Evolutionary conservation across 1,140 invertebrate species (phyloP), one percentile per base, ranked within the genome.

Genomic region (Rhagoletis zephyria): DNA sequence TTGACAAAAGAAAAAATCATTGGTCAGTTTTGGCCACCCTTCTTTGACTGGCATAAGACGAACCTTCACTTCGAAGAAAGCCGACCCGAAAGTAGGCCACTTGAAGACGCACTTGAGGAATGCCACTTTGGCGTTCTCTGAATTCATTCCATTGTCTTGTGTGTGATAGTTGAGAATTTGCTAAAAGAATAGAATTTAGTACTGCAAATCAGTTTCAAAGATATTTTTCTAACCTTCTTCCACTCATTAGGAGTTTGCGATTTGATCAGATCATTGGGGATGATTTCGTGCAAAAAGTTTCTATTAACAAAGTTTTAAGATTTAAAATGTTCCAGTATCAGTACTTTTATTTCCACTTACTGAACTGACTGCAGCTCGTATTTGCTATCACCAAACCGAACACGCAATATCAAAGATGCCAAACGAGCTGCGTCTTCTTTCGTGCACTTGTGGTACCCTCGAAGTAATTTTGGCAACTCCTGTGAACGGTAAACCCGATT

Each of bases 21-120:
- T n/a, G n/a, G n/a, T n/a, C n/a, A n/a, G n/a, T n/a, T n/a, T n/a
- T n/a, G n/a, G n/a, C n/a, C n/a, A n/a, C n/a, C n/a, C n/a, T n/a
- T n/a, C n/a, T n/a, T n/a, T n/a, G n/a, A n/a, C n/a, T n/a, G n/a
- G n/a, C n/a, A n/a, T n/a, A n/a, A n/a, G n/a, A n/a, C n/a, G n/a
- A n/a, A n/a, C n/a, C n/a, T n/a, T n/a, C n/a, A 99, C 99, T 95
- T 99, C 99, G 93, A 99, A 99, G 94, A 99, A 99, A 0, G 99
- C 98, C 0, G 99, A 99, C 14, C 99, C 99, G 94, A 99, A 99
- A 19, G 99, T 99, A 6, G 98, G 98, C 98, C 98, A 93, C 92
- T 92, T 92, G 92, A 98, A 99, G 74, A 99, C 97, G 85, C 98
- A 96, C 93, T 99, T 99, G 16, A 99, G 94, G 94, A 99, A 99